Evolutionary conservation across 2,888 invertebrate genomes (phyloP), one percentile per base, ranked within the genome.

Genomic region (Aspidiotus destructor): DNA sequence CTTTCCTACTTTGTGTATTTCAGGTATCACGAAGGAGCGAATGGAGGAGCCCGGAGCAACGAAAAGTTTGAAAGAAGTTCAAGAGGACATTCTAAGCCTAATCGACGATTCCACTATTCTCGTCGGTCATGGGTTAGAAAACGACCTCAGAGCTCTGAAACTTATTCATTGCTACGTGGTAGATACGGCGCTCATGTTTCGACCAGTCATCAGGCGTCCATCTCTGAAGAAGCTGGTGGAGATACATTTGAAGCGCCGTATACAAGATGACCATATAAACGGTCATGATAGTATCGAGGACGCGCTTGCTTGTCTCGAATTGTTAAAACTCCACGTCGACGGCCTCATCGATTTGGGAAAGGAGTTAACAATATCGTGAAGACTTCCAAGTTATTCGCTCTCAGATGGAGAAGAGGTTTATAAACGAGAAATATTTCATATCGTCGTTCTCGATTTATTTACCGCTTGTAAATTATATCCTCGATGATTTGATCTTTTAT

Each of bases 261-360:
- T 99, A 69, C 98, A 99, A 77, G 80, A 79, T 10, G 81, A 81
- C 73, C 81, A 81, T 73, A 1, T 28, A 28, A 79, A 80, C 41
- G 89, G 94, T 7, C 99, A 99, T 80, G 90, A 94, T 78, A 92
- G 94, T 72, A 82, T 86, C 70, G 98, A 99, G 78, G 99, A 99
- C 77, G 94, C 98, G 1, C 81, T 85, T 52, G 86, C 92, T 11
- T 92, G 92, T 73, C 84, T 97, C 80, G 91, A 97, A 75, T 80
- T 99, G 62, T 90, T 95, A 48, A 8, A 48, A 48, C n/a, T 48
- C 48, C 28, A 28, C 28, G 28, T 28, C 28, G 28, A 28, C 5
- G 28, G 28, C 28, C 28, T 28, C 5, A 28, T 28, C 28, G 28
- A 28, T 5, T 5, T 28, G 28, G 28, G 28, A 28, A 28, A 28